A percentile compares a stretch with the other conserved stretches of the same genome.
These are phyloP conservation scores for Proisotoma minuta DNA, from an alignment of 2,888 invertebrate genomes.

Conservation along the genomic window DNA sequence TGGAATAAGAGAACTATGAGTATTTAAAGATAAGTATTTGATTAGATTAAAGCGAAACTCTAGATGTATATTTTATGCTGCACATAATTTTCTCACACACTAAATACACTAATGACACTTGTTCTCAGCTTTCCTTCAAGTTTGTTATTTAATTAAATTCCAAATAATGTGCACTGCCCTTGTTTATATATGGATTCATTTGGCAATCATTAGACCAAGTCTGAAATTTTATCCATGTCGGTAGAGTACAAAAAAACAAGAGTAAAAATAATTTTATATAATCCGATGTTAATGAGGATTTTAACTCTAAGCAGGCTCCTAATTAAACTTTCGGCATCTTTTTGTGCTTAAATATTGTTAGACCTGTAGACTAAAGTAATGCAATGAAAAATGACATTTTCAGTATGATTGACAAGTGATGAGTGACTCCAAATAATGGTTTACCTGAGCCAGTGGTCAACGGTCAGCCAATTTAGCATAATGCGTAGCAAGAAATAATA, in stretches of 20 bases:
- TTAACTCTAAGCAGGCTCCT: not conserved
- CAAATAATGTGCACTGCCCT: no score
- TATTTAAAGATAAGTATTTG: no score
- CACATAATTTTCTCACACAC: no score
- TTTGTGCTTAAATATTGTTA: not conserved
- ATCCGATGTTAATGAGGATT: conserved; percentile 1
- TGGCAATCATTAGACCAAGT: not conserved
- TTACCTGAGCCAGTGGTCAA: not conserved
- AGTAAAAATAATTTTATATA: not conserved
- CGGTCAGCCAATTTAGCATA: not conserved
- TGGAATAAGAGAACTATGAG: not conserved
- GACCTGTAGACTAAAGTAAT: not conserved
- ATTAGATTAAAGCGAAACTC: no score
- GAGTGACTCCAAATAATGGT: not conserved
- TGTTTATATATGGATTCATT: no score
- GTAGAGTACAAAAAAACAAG: not conserved
- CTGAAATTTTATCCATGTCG: not conserved
- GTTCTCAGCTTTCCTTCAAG: no score
- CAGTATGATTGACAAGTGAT: not conserved
- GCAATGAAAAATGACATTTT: not conserved
- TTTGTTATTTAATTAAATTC: no score
- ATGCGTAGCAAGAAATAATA: not conserved
- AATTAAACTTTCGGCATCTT: not conserved
- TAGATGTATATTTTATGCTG: no score
- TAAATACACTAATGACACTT: no score